Base-by-base conservation (phyloP, 2,797 vertebrate genomes). In the Simalia tracyae region DNA sequence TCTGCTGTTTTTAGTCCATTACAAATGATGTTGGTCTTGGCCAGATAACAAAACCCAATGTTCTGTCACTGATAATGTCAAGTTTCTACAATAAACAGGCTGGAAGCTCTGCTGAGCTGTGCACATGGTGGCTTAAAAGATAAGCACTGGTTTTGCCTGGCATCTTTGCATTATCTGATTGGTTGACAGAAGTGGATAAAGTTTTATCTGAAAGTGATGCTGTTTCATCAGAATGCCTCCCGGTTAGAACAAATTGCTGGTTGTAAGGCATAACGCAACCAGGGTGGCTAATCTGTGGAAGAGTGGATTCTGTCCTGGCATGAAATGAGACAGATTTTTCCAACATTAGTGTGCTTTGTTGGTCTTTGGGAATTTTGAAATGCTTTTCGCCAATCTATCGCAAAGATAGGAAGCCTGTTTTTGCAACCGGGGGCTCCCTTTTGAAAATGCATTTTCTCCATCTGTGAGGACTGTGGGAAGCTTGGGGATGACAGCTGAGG, bases 221-320 rank as follows among this genome's bases (percentile, higher is more conserved):
- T 95, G 92, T 94, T 96, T 95, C 88, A 95, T 92, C 85, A 60
- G 24, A n/a, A 86, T 54, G 42, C 19, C 3, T 88, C 95, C 87
- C 90, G 9, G 2, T 93, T 92, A 95, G 89, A 92, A 60, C 42
- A n/a, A 3, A 28, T 89, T 94, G 91, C 60, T n/a, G 68, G 91
- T 93, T 94, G 57, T 89, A 84, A 94, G 72, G 86, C 64, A 42
- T n/a, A 63, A 91, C 84, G 85, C 86, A 54, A 5, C 15, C 6
- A 54, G 28, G 46, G 1, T 31, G 10, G 11, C 7, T 10, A 42
- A 11, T n/a, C 76, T 89, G 28, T 64, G 2, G 36, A n/a, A 84
- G 84, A 24, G 90, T 90, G 72, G 64, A 26, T 86, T 93, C 59
- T 59, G 24, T 92, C 88, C 63, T 61, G 28, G 46, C 24, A 2